Conservation (phyloP, 2,888 invertebrate genomes). For the Hyposoter dolosus region DNA sequence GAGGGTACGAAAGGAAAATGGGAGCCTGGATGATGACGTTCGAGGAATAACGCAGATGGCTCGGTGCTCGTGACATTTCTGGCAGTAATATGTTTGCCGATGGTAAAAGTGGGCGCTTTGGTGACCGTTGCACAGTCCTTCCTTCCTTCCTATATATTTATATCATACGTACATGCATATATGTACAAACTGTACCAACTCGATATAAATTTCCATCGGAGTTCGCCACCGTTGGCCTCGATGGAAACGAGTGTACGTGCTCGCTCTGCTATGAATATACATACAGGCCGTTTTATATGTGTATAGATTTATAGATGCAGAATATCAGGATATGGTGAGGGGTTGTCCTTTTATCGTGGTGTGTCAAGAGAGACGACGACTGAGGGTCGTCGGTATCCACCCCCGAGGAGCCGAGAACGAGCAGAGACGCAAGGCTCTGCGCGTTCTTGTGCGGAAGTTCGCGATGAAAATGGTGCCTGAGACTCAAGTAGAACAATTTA, state of each 20-base stretch:
- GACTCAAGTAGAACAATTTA: constrained; percentile 46
- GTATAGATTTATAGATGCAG: background rate
- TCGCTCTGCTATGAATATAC: background rate
- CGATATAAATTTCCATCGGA: constrained; percentile 59
- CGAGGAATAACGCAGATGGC: constrained; percentile 42
- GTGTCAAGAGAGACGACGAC: constrained; percentile 46
- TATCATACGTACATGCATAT: constrained; percentile 12
- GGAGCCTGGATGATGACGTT: constrained; percentile 35
- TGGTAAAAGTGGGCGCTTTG: constrained; percentile 18
- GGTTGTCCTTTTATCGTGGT: constrained; percentile 42
- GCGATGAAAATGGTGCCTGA: constrained; percentile 28
- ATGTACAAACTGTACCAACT: constrained; percentile 19
- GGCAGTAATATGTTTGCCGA: constrained; percentile 47
- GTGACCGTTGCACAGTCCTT: constrained; percentile 23
- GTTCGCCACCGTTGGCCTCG: constrained; percentile 35
- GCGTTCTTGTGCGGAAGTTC: constrained; percentile 37
- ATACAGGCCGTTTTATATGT: background rate
- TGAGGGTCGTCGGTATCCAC: constrained; percentile 11
- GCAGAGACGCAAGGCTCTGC: background rate
- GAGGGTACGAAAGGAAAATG: constrained; percentile 11
- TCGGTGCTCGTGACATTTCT: constrained; percentile 43
- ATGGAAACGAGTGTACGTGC: constrained; percentile 39
- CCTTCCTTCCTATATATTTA: constrained; percentile 9
- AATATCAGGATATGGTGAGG: constrained; percentile 19
- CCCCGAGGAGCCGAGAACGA: background rate